Evolutionary conservation across 2,113 vertebrate species (phyloP).

Genomic region (Nannobrachium achirus): DNA sequence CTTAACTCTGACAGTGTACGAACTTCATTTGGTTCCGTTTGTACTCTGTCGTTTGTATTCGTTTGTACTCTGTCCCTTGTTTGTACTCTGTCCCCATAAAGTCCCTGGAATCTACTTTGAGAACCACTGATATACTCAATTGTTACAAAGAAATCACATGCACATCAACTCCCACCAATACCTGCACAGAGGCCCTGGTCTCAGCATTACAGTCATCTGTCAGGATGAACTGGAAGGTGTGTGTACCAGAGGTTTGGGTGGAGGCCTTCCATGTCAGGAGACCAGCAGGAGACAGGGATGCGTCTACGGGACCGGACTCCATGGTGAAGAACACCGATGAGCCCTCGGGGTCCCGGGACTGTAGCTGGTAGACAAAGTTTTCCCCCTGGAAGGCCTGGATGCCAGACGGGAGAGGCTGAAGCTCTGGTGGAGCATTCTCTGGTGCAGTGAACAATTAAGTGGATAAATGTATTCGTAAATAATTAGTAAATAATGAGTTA

Average conservation of each 20-base stretch:
- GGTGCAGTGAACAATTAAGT: constrained; percentile 6
- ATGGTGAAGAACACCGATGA: constrained; percentile 83
- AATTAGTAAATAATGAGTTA: too few relatives aligned
- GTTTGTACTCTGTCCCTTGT: too few relatives aligned
- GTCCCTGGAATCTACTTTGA: too few relatives aligned
- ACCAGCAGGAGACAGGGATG: constrained; percentile 84
- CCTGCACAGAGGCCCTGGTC: constrained; percentile 77
- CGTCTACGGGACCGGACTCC: constrained; percentile 81
- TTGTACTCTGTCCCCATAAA: too few relatives aligned
- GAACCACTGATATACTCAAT: too few relatives aligned
- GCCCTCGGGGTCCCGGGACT: constrained; percentile 86
- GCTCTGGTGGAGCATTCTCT: constrained; percentile 85
- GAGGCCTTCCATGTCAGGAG: constrained; percentile 84
- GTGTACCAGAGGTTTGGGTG: constrained; percentile 41
- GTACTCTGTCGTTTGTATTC: too few relatives aligned
- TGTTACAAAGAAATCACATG: too few relatives aligned
- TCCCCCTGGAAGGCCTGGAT: constrained; percentile 86
- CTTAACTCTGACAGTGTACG: too few relatives aligned
- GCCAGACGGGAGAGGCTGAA: constrained; percentile 70
- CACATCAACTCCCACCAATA: constrained; percentile 41
- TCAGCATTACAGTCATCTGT: constrained; percentile 84
- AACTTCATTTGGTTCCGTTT: too few relatives aligned
- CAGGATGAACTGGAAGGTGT: constrained; percentile 79
- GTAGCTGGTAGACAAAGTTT: constrained; percentile 85
- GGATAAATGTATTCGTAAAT: too few relatives aligned